These are phyloP conservation scores for Bryconaethiops microstoma DNA, from an alignment of 2,797 vertebrate species.

Conservation along the genomic window DNA sequence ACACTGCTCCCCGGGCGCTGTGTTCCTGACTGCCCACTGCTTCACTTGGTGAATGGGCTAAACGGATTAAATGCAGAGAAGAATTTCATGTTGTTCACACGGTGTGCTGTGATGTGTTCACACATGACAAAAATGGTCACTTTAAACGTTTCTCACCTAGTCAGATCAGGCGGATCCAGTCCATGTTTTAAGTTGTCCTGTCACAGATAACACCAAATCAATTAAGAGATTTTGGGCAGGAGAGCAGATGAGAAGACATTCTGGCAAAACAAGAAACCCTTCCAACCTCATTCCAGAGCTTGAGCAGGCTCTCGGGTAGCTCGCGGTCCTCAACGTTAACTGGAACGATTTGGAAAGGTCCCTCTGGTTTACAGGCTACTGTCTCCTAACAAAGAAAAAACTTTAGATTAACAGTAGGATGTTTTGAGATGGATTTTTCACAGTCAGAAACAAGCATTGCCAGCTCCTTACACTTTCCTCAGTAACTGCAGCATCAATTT, in stretches of 20 bases:
- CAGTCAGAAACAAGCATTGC: not conserved
- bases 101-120: too few species aligned
- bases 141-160: conserved; percentile 67
- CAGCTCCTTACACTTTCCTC: conserved; percentile 29
- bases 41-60: too few species aligned
- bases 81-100: too few species aligned
- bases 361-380: conserved; percentile 63
- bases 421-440: not conserved
- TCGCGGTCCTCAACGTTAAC: conserved; percentile 66
- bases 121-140: not conserved
- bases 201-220: conserved; percentile 7
- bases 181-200: conserved; percentile 56
- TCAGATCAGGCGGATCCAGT: conserved; percentile 55
- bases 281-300: conserved; percentile 77
- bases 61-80: too few species aligned
- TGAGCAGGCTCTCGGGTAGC: conserved; percentile 69
- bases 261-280: not conserved
- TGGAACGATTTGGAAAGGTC: conserved; percentile 80
- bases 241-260: not conserved
- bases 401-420: not conserved
- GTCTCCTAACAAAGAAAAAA: conserved; percentile 31
- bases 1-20: too few species aligned
- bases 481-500: not conserved
- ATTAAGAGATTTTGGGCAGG: not conserved
- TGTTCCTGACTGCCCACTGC: too few species aligned